Evolutionary conservation across 2,113 vertebrate genomes (phyloP).

Genomic region (Trogon melanurus): DNA sequence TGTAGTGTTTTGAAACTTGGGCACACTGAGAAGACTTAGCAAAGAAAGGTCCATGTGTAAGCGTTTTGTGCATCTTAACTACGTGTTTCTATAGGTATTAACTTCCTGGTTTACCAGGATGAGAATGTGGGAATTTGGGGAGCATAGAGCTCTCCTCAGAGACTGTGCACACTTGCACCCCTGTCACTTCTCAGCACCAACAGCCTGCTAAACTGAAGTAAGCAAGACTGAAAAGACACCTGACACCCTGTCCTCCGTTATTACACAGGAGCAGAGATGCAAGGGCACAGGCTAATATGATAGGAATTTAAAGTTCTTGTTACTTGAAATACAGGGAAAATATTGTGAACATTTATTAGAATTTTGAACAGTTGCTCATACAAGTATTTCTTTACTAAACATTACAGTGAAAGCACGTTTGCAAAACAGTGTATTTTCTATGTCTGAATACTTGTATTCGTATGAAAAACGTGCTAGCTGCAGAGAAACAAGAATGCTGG

Average conservation of each 20-base stretch:
- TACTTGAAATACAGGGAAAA: not conserved
- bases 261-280: not conserved
- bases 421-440: not conserved
- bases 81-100: not conserved
- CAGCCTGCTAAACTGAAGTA: not conserved
- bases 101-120: not conserved
- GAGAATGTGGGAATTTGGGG: not conserved
- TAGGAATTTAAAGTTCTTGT: not conserved
- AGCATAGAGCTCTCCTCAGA: not conserved
- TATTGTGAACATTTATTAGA: not conserved
- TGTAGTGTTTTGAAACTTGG: not conserved
- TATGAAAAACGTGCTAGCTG: not conserved
- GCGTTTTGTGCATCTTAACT: not conserved
- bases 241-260: not conserved
- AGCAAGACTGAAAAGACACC: not conserved
- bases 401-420: not conserved
- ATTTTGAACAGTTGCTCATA: not conserved
- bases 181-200: not conserved
- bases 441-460: not conserved
- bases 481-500: not conserved
- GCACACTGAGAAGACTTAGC: not conserved
- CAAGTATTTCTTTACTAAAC: not conserved
- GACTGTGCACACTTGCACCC: fast-evolving
- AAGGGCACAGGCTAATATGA: not conserved
- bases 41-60: not conserved